phyloP scores from a whole-genome alignment of 2,888 invertebrate species.

The Tenthredo amoena region DNA sequence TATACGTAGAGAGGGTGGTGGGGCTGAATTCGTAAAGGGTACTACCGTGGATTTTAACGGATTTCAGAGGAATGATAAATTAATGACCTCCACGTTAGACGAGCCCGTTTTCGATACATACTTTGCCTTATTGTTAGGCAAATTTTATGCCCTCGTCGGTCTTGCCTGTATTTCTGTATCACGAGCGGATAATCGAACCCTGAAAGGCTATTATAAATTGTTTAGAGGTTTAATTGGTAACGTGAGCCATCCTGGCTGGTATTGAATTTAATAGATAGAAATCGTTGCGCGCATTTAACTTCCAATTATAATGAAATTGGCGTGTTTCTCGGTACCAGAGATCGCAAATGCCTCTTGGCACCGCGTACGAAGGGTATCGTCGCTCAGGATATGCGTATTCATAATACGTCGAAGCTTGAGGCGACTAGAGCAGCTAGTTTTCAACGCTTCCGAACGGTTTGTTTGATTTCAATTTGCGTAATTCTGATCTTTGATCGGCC shows the following conservation, averaged over 20 bases:
- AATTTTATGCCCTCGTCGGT: conserved; percentile 29
- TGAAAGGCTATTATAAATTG: conserved; percentile 20
- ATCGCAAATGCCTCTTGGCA: background rate
- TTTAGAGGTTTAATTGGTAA: conserved; percentile 18
- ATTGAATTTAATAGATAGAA: conserved; percentile 3
- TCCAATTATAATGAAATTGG: conserved; percentile 7
- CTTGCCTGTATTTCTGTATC: background rate
- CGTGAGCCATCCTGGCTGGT: background rate
- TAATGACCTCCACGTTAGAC: conserved; percentile 40
- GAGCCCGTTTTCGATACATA: conserved; percentile 12
- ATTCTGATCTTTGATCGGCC: conserved; percentile 47
- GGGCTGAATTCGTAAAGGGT: conserved; percentile 31
- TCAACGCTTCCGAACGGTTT: background rate
- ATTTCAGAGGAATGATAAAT: conserved; percentile 45
- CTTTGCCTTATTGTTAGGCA: conserved; percentile 23
- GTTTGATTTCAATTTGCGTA: conserved; percentile 47
- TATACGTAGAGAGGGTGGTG: background rate
- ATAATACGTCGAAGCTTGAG: background rate
- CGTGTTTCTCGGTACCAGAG: background rate
- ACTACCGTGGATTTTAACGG: conserved; percentile 41
- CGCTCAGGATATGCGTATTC: background rate
- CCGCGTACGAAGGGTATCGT: background rate
- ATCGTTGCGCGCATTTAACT: conserved; percentile 4
- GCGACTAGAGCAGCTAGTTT: conserved; percentile 13
- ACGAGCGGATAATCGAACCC: conserved; percentile 12